phyloP scores from a whole-genome alignment of 2,888 invertebrate species.

The Germaria angustata region DNA sequence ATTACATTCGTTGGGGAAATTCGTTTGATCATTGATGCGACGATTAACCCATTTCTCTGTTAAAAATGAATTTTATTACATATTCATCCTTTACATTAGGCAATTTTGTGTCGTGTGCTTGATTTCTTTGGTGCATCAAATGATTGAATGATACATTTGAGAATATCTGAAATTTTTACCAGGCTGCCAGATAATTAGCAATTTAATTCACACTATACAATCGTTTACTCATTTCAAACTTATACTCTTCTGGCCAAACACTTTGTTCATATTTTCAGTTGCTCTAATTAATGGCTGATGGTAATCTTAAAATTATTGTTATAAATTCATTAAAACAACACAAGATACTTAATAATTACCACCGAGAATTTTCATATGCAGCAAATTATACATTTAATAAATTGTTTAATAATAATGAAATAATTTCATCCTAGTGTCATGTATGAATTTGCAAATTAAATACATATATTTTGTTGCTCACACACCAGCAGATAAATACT shows the following conservation, averaged over 20 bases:
- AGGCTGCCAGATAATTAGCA: not conserved
- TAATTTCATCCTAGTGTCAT: not conserved
- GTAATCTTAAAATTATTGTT: conserved; percentile 13
- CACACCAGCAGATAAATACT: not conserved
- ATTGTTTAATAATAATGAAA: conserved; percentile 17
- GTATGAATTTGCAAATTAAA: conserved; percentile 16
- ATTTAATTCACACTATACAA: not conserved
- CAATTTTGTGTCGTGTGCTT: no score
- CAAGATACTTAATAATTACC: not conserved
- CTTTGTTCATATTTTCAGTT: not conserved
- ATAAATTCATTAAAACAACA: conserved; percentile 8
- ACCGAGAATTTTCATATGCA: not conserved
- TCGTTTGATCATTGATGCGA: no score
- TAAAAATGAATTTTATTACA: no score
- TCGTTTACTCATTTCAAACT: not conserved
- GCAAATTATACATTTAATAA: conserved; percentile 7
- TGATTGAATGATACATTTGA: no score
- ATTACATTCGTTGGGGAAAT: no score
- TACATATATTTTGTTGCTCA: not conserved
- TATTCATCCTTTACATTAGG: no score
- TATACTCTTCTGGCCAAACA: not conserved
- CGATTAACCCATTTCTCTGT: no score
- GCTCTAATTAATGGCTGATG: not conserved
- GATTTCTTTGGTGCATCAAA: no score
- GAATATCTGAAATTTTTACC: no score